Conservation (phyloP, 2,113 vertebrate species). For the Leptobrachium leishanense region DNA sequence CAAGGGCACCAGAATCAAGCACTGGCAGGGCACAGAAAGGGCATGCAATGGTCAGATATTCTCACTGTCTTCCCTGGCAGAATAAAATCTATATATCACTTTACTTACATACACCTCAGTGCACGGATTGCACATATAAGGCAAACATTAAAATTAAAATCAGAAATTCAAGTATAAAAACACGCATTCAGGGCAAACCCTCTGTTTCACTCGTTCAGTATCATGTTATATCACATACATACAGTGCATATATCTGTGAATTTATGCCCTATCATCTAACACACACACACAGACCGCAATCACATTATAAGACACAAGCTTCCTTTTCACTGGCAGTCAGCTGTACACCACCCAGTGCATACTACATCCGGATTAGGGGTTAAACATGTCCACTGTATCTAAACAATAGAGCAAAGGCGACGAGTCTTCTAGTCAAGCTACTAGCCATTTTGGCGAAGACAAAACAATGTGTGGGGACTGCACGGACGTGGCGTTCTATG, state of each 20-base stretch:
- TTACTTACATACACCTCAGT: background rate
- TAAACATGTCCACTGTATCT: background rate
- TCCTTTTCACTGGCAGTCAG: background rate
- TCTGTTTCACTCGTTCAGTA: background rate
- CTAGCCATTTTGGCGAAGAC: background rate
- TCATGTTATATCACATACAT: background rate
- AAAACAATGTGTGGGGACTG: no score
- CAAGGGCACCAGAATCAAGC: no score
- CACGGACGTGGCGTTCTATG: no score
- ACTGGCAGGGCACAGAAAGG: no score
- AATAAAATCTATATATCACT: no score
- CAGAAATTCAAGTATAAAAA: background rate
- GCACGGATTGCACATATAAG: background rate
- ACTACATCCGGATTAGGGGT: conserved; percentile 22
- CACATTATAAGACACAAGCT: background rate
- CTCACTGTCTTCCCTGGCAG: background rate
- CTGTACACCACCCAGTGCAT: background rate
- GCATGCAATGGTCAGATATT: background rate
- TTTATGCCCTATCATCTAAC: background rate
- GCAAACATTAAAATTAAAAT: background rate
- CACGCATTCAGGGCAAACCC: background rate
- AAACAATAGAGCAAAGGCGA: background rate
- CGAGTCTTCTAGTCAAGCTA: background rate
- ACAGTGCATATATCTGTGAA: background rate
- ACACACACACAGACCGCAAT: background rate